A percentile compares a stretch with the other conserved stretches of the same genome.
Evolutionary conservation across 2,888 invertebrate genomes (phyloP).

Genomic region (Cerceris rybyensis): DNA sequence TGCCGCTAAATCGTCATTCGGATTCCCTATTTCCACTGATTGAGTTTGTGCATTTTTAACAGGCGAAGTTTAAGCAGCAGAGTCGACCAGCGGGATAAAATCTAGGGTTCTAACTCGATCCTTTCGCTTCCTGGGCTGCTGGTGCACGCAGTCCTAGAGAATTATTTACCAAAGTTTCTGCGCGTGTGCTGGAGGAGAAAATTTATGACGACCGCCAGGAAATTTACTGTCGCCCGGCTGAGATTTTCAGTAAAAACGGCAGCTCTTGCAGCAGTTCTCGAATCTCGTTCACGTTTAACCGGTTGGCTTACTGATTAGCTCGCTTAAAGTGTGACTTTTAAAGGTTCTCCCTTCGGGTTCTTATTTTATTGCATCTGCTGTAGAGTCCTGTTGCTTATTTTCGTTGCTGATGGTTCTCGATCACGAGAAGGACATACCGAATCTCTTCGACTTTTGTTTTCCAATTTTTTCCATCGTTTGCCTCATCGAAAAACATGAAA

Average conservation of each 20-base stretch:
- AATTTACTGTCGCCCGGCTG: conserved; percentile 30
- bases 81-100: conserved; percentile 13
- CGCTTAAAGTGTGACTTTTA: background rate
- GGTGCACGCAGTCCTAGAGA: conserved; percentile 16
- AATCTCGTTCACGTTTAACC: conserved; percentile 2
- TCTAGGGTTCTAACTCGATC: conserved; percentile 20
- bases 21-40: background rate
- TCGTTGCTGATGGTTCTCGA: no score
- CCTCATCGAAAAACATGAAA: no score
- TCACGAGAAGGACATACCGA: no score
- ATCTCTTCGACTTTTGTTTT: no score
- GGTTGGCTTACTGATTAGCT: conserved; percentile 6
- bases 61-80: background rate
- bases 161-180: conserved; percentile 50
- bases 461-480: no score
- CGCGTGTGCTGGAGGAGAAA: conserved; percentile 16
- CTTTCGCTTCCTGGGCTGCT: conserved; percentile 11
- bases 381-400: background rate
- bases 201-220: conserved; percentile 43
- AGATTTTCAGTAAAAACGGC: conserved; percentile 40
- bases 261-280: background rate
- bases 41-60: conserved; percentile 9
- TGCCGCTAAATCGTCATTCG: conserved; percentile 6
- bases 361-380: background rate
- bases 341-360: background rate